Conservation (phyloP, 2,888 invertebrate genomes). For the Chrysodeixis includens region DNA sequence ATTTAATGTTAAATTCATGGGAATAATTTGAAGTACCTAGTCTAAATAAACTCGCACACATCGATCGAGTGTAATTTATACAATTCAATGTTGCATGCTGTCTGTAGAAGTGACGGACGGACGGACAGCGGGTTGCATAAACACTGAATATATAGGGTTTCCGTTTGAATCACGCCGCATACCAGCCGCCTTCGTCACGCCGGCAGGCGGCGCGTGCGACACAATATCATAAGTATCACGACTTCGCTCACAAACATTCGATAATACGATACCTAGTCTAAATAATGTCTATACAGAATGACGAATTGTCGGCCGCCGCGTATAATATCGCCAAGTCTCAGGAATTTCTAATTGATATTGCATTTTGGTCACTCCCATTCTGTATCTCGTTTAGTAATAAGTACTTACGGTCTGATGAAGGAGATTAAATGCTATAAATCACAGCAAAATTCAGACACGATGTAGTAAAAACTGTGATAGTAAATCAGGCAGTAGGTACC, state of each 20-base stretch:
- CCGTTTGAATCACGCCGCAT: constrained; percentile 88
- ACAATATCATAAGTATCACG: constrained; percentile 81
- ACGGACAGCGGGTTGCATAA: constrained; percentile 84
- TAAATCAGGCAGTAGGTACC: constrained; percentile 64
- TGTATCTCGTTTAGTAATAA: constrained; percentile 65
- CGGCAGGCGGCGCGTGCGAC: constrained; percentile 78
- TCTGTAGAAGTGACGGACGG: constrained; percentile 79
- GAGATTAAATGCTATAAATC: constrained; percentile 68
- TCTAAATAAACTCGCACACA: constrained; percentile 58
- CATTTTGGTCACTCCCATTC: constrained; percentile 73
- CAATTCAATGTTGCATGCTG: constrained; percentile 73
- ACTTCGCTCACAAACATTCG: constrained; percentile 73
- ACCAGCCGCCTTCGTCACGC: constrained; percentile 86
- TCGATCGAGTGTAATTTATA: constrained; percentile 62
- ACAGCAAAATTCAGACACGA: constrained; percentile 32
- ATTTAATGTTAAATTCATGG: constrained; percentile 18
- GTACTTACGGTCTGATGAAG: constrained; percentile 67
- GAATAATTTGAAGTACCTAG: constrained; percentile 39
- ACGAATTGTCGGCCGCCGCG: constrained; percentile 66
- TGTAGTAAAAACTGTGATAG: constrained; percentile 59
- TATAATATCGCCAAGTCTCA: constrained; percentile 62
- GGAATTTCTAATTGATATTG: constrained; percentile 78
- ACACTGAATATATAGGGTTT: constrained; percentile 86
- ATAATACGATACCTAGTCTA: constrained; percentile 72
- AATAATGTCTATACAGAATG: constrained; percentile 74